Evolutionary conservation across 2,113 vertebrate species (phyloP), one percentile per base, ranked within the genome.

Genomic region (Engraulis encrasicolus): DNA sequence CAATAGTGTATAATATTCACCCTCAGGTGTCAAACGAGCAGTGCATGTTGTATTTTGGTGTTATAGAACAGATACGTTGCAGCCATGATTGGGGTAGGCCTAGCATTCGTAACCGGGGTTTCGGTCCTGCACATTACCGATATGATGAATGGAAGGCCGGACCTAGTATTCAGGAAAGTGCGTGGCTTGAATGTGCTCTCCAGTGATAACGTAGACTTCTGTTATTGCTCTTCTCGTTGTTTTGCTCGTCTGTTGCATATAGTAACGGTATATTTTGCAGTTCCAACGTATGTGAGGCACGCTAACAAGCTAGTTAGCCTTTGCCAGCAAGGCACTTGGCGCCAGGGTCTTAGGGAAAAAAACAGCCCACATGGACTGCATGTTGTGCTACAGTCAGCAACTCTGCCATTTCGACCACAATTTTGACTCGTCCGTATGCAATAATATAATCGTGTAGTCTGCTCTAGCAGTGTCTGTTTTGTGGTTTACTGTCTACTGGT

Each of bases 301-400:
- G 78, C 31, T n/a, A 74, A 14, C 66, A 34, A 18, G 66, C 66
- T 74, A 74, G 66, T 31, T 74, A 74, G 66, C 66, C 61, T 37
- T 27, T 90, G 89, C 87, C 86, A 89, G 79, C 87, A 78, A 50
- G 84, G 86, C 87, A 85, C 79, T 89, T 89, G 84, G 88, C 88
- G 88, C 90, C 87, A 85, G 84, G 88, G 79, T 40, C 82, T 58
- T 81, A 36, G 27, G 31, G 85, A 74, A 82, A 86, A 85, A 84
- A 78, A 23, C 79, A 78, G 19, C 50, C 49, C 86, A 83, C 85
- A 86, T 88, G 89, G 84, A 50, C 78, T 66, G 36, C 49, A 52
- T 80, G 78, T 77, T 82, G 78, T 85, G 85, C 61, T 27, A 17
- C 23, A 58, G 48, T 45, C 1, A 66, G 6, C n/a, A 38, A 40